phyloP scores from a whole-genome alignment of 2,797 vertebrate species.

The Gouania willdenowi region DNA sequence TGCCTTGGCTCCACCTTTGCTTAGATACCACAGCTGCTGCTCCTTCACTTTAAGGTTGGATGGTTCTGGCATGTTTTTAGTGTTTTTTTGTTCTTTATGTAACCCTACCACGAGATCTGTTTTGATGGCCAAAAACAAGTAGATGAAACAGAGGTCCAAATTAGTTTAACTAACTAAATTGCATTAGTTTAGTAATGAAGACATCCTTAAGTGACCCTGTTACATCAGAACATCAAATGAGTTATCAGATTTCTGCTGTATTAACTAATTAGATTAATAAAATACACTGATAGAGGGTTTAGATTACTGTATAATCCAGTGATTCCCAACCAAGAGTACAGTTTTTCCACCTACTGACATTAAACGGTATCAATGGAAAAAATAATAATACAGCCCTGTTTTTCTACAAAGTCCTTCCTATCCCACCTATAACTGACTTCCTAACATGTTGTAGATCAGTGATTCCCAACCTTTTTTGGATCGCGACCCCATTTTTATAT shows the following conservation, averaged over 20 bases:
- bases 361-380: too few relatives aligned
- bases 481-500: too few relatives aligned
- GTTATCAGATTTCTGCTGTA: not conserved
- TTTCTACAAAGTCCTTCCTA: too few relatives aligned
- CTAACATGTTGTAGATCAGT: too few relatives aligned
- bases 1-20: not conserved
- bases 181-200: constrained; percentile 15
- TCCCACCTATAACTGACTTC: too few relatives aligned
- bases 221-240: constrained; percentile 2
- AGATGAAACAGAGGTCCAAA: constrained; percentile 17
- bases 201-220: constrained; percentile 10
- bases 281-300: not conserved
- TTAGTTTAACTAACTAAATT: constrained; percentile 32
- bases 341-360: too few relatives aligned
- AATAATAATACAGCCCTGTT: too few relatives aligned
- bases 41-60: constrained; percentile 9
- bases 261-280: not conserved
- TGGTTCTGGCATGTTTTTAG: constrained; percentile 34
- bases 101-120: constrained; percentile 34
- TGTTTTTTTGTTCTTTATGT: constrained; percentile 44
- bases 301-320: not conserved
- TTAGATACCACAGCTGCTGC: not conserved
- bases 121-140: constrained; percentile 6
- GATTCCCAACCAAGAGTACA: too few relatives aligned
- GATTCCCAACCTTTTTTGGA: too few relatives aligned